phyloP scores from a whole-genome alignment of 2,113 vertebrate species.

The Tringa solitaria region DNA sequence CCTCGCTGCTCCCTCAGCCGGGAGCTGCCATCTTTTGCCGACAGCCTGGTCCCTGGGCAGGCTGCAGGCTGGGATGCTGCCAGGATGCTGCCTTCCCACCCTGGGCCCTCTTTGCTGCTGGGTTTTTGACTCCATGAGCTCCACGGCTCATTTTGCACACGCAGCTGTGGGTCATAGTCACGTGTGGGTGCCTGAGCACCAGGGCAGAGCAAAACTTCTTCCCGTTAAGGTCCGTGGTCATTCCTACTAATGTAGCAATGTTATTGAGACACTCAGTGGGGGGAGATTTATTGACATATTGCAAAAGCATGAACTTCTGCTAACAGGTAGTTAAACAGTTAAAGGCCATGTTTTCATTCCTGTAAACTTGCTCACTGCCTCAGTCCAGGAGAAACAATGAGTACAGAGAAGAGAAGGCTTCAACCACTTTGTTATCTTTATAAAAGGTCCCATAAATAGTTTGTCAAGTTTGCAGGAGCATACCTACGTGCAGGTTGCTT shows the following conservation, averaged over 20 bases:
- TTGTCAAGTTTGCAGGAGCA: not conserved
- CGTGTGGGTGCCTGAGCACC: fast-evolving
- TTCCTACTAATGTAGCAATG: not conserved
- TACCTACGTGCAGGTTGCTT: not conserved
- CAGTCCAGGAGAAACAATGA: not conserved
- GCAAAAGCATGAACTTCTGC: not conserved
- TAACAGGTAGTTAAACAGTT: not conserved
- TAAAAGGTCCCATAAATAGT: not conserved
- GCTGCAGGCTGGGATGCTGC: not conserved
- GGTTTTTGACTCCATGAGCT: not conserved
- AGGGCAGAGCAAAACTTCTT: not conserved
- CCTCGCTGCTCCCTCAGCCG: not conserved
- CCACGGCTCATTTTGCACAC: fast-evolving
- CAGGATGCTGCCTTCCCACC: not conserved
- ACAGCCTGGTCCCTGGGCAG: not conserved
- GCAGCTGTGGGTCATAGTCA: fast-evolving
- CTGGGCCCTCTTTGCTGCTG: not conserved
- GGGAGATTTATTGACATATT: not conserved
- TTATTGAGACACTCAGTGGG: not conserved
- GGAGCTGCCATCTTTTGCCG: not conserved
- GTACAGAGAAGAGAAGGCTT: not conserved
- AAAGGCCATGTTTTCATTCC: not conserved
- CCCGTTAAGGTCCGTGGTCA: not conserved
- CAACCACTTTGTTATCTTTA: not conserved
- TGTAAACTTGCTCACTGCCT: not conserved